phyloP scores from a whole-genome alignment of 1,140 invertebrate genomes.

The Maniola jurtina region DNA sequence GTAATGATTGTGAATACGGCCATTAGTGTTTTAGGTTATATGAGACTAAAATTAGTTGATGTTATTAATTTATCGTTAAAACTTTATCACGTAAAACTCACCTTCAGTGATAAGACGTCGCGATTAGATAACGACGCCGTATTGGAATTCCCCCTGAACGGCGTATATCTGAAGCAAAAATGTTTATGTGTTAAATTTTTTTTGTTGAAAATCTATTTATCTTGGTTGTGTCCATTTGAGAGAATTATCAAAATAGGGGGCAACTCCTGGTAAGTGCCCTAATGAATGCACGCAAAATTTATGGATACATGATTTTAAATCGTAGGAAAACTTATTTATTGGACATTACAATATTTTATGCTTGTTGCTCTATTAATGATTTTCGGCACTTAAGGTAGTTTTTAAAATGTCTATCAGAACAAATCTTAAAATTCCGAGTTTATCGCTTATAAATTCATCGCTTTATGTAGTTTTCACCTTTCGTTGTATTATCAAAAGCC shows the following conservation, averaged over 20 bases:
- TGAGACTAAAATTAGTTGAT: neutral
- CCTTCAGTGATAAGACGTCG: constrained; percentile 32
- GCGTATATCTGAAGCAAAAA: constrained; percentile 1
- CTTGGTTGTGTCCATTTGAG: neutral
- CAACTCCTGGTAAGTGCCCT: constrained; percentile 20
- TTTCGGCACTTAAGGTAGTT: too few species aligned
- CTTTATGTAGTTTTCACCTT: too few species aligned
- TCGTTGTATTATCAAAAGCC: too few species aligned
- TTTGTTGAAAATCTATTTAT: constrained; percentile 1
- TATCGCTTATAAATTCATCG: too few species aligned
- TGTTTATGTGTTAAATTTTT: constrained; percentile 13
- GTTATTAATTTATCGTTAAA: neutral
- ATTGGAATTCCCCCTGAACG: constrained; percentile 8
- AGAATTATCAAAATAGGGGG: constrained; percentile 8
- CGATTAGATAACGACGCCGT: constrained; percentile 47
- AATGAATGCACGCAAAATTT: neutral
- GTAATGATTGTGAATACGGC: too few species aligned
- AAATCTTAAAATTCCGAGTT: too few species aligned
- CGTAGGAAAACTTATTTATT: too few species aligned
- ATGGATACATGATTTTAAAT: too few species aligned
- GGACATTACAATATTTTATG: too few species aligned
- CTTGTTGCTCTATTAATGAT: too few species aligned
- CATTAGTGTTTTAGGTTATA: neutral
- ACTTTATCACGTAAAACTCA: constrained; percentile 31
- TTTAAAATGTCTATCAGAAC: too few species aligned